Percentiles rank a stretch among this genome's conserved stretches.
These are phyloP conservation scores for Aradophagus sp. DNA, from an alignment of 1,140 invertebrate genomes.

Conservation along the genomic window DNA sequence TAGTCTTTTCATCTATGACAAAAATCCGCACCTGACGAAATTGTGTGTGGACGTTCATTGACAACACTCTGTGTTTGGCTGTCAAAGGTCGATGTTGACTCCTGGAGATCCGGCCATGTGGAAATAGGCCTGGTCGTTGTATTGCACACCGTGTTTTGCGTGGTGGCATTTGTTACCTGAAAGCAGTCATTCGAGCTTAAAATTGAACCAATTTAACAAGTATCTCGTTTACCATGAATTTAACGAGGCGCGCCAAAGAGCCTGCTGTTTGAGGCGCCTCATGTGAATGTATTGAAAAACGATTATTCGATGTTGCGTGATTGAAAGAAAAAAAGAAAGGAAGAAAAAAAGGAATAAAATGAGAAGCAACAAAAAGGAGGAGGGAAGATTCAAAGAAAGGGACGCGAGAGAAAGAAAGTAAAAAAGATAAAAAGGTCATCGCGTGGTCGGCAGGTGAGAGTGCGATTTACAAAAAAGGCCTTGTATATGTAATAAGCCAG, in stretches of 20 bases:
- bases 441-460: constrained; percentile 22
- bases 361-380: too few relatives aligned
- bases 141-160: constrained; percentile 74
- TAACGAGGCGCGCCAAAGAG: background rate
- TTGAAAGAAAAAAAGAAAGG: background rate
- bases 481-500: constrained; percentile 43
- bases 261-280: background rate
- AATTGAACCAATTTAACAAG: too few relatives aligned
- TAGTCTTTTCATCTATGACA: too few relatives aligned
- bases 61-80: constrained; percentile 69
- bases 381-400: too few relatives aligned
- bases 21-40: constrained; percentile 91
- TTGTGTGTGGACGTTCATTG: constrained; percentile 92
- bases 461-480: constrained; percentile 35
- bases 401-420: background rate
- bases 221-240: too few relatives aligned
- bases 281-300: too few relatives aligned
- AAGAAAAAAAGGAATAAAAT: too few relatives aligned
- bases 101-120: constrained; percentile 90
- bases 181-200: constrained; percentile 21
- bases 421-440: constrained; percentile 2
- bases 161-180: constrained; percentile 77
- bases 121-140: constrained; percentile 76
- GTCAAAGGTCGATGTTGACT: constrained; percentile 83
- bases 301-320: too few relatives aligned